A percentile compares a stretch with the other conserved stretches of the same genome.
These are phyloP conservation scores for Helicoverpa zea DNA, from an alignment of 1,140 invertebrate genomes.

Conservation along the genomic window DNA sequence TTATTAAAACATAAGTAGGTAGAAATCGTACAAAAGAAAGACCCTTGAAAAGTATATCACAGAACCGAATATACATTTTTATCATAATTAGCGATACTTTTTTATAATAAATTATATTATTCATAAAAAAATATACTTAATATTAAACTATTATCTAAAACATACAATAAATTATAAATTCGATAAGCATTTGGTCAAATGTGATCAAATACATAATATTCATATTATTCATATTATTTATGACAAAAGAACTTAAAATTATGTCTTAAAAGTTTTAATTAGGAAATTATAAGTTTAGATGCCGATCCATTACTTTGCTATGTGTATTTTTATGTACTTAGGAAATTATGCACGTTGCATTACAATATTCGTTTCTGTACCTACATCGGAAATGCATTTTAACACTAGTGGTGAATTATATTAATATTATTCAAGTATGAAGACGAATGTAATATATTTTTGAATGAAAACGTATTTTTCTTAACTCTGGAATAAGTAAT, in stretches of 20 bases:
- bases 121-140: not conserved
- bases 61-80: conserved; percentile 41
- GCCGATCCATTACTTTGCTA: not conserved
- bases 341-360: too few species aligned
- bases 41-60: conserved; percentile 45
- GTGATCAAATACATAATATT: conserved; percentile 19
- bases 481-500: too few species aligned
- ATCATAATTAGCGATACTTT: not conserved
- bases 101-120: conserved; percentile 26
- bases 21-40: conserved; percentile 39
- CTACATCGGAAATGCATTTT: too few species aligned
- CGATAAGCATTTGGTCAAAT: conserved; percentile 33
- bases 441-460: too few species aligned
- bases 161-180: conserved; percentile 41
- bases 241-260: not conserved
- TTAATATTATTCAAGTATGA: too few species aligned
- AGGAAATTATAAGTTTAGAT: not conserved
- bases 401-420: too few species aligned
- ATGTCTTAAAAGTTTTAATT: not conserved
- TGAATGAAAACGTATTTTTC: too few species aligned
- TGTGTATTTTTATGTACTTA: too few species aligned
- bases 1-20: conserved; percentile 10
- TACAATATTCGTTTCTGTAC: too few species aligned
- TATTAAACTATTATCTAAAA: conserved; percentile 12
- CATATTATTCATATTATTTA: conserved; percentile 1